These are phyloP conservation scores for Osmerus mordax DNA, from an alignment of 2,113 vertebrate species.

Conservation along the genomic window DNA sequence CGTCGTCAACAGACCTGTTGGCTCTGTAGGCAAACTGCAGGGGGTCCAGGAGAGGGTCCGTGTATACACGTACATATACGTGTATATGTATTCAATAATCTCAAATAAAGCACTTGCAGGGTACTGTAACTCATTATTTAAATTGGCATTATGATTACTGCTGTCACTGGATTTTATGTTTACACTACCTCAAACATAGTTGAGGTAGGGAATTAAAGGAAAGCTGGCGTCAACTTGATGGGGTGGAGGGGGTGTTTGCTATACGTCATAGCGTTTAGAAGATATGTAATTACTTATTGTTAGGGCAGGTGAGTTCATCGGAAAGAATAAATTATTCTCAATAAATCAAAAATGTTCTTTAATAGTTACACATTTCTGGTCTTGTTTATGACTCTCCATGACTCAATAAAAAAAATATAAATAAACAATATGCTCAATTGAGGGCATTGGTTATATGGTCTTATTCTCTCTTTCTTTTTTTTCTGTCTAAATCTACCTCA, in stretches of 20 bases:
- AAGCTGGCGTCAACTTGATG: slow-evolving; percentile 42
- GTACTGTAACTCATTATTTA: slow-evolving; percentile 76
- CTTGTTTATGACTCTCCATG: slow-evolving; percentile 44
- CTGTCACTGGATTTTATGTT: slow-evolving; percentile 63
- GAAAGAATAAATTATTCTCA: slow-evolving; percentile 52
- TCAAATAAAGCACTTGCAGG: slow-evolving; percentile 66
- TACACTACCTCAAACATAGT: slow-evolving; percentile 44
- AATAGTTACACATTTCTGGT: slow-evolving; percentile 52
- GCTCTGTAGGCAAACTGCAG: too few relatives aligned
- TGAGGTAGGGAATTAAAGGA: slow-evolving; percentile 49
- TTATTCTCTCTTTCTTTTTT: slow-evolving; percentile 14
- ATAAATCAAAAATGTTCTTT: slow-evolving; percentile 7
- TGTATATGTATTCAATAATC: slow-evolving; percentile 39
- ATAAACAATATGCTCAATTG: slow-evolving; percentile 66
- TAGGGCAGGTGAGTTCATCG: slow-evolving; percentile 47
- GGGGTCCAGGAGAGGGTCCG: too few relatives aligned
- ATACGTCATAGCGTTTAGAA: slow-evolving; percentile 35
- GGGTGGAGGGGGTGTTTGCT: slow-evolving; percentile 25
- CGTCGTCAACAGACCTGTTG: too few relatives aligned
- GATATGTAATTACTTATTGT: slow-evolving; percentile 64
- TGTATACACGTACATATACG: neutral
- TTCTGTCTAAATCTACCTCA: slow-evolving; percentile 3
- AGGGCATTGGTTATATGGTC: slow-evolving; percentile 51
- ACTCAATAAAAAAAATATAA: slow-evolving; percentile 64
- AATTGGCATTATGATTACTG: slow-evolving; percentile 79